Conservation (phyloP, 2,888 invertebrate genomes). For the Ypsolopha sequella region DNA sequence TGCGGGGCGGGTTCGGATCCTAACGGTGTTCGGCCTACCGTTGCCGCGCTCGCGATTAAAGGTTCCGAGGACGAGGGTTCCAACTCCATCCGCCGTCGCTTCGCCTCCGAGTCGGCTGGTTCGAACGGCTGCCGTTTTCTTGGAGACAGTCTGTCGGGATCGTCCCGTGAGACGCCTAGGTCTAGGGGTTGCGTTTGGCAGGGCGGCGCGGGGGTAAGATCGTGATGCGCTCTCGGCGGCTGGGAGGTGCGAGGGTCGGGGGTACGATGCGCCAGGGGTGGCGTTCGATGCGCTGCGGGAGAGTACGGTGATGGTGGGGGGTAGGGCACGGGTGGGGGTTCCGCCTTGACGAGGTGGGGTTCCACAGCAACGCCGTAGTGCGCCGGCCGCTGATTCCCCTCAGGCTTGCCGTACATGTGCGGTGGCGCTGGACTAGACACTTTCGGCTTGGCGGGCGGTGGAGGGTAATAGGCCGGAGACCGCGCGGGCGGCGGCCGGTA, state of each 20-base stretch:
- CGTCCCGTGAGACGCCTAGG: constrained; percentile 77
- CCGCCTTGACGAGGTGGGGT: constrained; percentile 67
- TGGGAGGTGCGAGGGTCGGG: constrained; percentile 51
- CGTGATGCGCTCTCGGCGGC: constrained; percentile 35
- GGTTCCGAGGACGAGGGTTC: constrained; percentile 71
- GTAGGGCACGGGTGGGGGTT: constrained; percentile 53
- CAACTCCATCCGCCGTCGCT: constrained; percentile 72
- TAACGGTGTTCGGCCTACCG: constrained; percentile 77
- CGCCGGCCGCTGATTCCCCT: constrained; percentile 59
- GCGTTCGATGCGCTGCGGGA: constrained; percentile 48
- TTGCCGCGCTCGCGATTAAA: constrained; percentile 77
- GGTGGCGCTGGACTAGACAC: constrained; percentile 60
- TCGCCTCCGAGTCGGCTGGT: constrained; percentile 68
- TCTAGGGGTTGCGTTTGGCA: constrained; percentile 86
- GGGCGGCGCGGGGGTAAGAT: constrained; percentile 42
- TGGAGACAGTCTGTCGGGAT: constrained; percentile 71
- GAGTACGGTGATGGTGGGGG: constrained; percentile 53
- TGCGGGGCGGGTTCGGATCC: constrained; percentile 62
- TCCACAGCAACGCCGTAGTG: constrained; percentile 52
- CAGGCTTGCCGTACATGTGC: constrained; percentile 78
- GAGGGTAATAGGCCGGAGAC: constrained; percentile 26
- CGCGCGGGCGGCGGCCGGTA: constrained; percentile 46
- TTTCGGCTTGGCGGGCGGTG: constrained; percentile 41
- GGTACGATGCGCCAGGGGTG: constrained; percentile 72
- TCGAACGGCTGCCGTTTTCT: constrained; percentile 74